phyloP scores from a whole-genome alignment of 1,140 invertebrate genomes.

The Drosophila sp. region DNA sequence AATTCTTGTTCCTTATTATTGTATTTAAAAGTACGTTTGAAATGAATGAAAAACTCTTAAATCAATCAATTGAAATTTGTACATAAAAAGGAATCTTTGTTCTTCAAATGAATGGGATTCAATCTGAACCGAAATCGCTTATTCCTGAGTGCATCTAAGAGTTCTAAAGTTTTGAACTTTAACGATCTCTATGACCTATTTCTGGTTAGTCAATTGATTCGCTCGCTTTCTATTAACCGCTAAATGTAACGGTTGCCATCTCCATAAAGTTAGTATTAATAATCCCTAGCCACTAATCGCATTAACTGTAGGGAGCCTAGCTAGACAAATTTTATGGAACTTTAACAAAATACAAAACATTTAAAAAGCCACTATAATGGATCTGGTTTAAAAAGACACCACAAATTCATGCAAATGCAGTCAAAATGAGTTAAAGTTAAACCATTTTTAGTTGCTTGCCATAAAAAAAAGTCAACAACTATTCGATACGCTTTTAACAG shows the following conservation, averaged over 20 bases:
- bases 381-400: constrained; percentile 17
- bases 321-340: constrained; percentile 1
- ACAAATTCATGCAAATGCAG: constrained; percentile 14
- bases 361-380: constrained; percentile 19
- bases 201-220: too few species aligned
- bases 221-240: too few species aligned
- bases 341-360: neutral
- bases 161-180: too few species aligned
- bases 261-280: neutral
- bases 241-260: neutral
- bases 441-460: constrained; percentile 11
- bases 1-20: too few species aligned
- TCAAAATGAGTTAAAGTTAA: constrained; percentile 2
- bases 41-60: too few species aligned
- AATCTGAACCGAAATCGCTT: too few species aligned
- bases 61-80: too few species aligned
- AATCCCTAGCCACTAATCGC: neutral
- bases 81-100: too few species aligned
- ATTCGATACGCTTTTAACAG: constrained; percentile 18
- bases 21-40: too few species aligned
- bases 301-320: neutral
- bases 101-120: too few species aligned
- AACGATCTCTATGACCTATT: neutral
- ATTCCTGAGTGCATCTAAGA: too few species aligned
- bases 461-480: constrained; percentile 3